Base-by-base conservation (phyloP, 1,140 invertebrate species). In the Sycobia sp. region DNA sequence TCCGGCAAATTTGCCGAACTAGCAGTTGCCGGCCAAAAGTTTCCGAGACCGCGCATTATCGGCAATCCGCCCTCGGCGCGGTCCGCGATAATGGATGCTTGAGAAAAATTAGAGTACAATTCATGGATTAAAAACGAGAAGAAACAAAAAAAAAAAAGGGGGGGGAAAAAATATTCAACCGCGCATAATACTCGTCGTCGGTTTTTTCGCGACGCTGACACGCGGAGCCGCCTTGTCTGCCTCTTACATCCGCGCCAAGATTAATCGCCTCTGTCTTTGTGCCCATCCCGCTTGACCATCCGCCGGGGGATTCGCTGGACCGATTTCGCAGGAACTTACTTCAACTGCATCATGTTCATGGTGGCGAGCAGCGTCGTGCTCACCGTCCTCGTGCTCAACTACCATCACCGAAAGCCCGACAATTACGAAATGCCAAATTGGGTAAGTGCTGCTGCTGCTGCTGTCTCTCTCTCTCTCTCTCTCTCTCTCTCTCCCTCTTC, bases 311-410 rank as follows among this genome's bases (percentile, higher is more conserved):
- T 39, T 63, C 27, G 27, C 47, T 38, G 32, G 34, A 10, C 54
- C 41, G 22, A 32, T 51, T 66, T 70, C 76, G 68, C 86, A 98
- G 96, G 96, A 75, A 97, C 97, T 69, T 99, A 99, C 86, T 99
- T 99, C 88, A 97, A 97, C 82, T 98, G 95, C 86, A 98, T 99
- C 82, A 99, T 99, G 97, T 95, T 99, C 82, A 98, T 99, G 95
- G 96, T 98, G 81, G 96, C 96, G 39, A 95, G 96, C 64, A 98
- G 96, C 66, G 96, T 99, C 73, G 93, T 99, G 64, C 89, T 97
- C 71, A 99, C 97, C 22, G 95, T 99, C 59, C 89, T 99, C 70
- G 96, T 99, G 65, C 88, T 99, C 65, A 99, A 99, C 84, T 98
- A 97, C 83, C 97, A 99, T 85, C 96, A 99, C 83, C 87, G 96